Conservation (phyloP, 1,140 invertebrate species). For the Nixonia krombeini region DNA sequence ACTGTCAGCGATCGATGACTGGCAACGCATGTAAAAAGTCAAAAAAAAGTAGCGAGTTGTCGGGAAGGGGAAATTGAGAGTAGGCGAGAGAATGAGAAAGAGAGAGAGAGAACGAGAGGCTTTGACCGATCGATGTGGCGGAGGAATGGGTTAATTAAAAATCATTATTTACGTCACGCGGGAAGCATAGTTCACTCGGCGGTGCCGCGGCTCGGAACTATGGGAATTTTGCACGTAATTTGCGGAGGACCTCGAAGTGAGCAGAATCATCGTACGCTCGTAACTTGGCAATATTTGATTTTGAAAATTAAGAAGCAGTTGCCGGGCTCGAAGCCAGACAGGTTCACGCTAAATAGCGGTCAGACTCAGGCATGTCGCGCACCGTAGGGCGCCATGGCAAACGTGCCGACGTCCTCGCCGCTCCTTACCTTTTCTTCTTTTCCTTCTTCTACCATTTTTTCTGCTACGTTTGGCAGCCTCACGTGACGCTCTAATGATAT, state of each 20-base stretch:
- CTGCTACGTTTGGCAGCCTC: conserved; percentile 9
- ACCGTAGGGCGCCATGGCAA: conserved; percentile 44
- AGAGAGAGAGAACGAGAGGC: conserved; percentile 8
- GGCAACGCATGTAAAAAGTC: neutral
- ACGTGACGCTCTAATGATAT: conserved; percentile 31
- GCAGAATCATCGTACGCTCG: conserved; percentile 24
- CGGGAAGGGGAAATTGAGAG: too few species aligned
- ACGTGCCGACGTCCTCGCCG: conserved; percentile 32
- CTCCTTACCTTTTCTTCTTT: conserved; percentile 13
- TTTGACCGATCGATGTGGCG: neutral
- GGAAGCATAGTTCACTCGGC: conserved; percentile 22
- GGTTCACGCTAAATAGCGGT: conserved; percentile 48
- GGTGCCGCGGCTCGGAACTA: neutral
- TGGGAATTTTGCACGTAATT: conserved; percentile 42
- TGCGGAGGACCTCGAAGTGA: conserved; percentile 10
- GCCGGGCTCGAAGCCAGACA: conserved; percentile 37
- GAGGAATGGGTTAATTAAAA: conserved; percentile 42
- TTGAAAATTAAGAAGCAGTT: conserved; percentile 51
- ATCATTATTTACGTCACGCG: conserved; percentile 27
- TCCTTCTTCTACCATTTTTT: conserved; percentile 13
- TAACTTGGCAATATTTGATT: conserved; percentile 41
- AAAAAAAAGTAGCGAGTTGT: too few species aligned
- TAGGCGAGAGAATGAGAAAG: conserved; percentile 12
- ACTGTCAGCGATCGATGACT: conserved; percentile 3
- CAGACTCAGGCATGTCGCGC: conserved; percentile 48